Evolutionary conservation across 2,888 invertebrate species (phyloP), one percentile per base, ranked within the genome.

Genomic region (Leucania comma): DNA sequence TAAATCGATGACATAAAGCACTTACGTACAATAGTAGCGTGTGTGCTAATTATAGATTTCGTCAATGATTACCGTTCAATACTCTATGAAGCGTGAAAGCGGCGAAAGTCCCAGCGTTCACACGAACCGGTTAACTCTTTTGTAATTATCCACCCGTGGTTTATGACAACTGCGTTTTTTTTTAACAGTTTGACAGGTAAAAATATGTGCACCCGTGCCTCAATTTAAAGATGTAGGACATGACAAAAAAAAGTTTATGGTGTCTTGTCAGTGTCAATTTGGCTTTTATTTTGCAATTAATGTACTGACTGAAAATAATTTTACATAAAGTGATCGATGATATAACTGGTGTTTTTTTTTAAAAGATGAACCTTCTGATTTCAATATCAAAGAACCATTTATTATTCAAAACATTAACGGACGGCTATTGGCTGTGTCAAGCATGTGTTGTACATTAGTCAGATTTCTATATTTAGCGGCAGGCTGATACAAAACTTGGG

Each of bases 401-500:
- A 88, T 86, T 87, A 86, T 87, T 89, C 83, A 82, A 85, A 88
- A 86, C 87, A 86, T 65, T 57, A 78, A 70, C 82, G 77, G 76
- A 72, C 84, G 81, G 86, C 88, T 88, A 90, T 87, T 86, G 85
- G 87, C 80, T 86, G 86, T 90, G 92, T 91, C 91, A 90, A 90
- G 87, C 94, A 93, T 92, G 89, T 93, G 92, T 86, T 89, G 75
- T 78, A 84, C 81, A 88, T 94, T 92, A 91, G 92, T 95, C 94
- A 93, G 86, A 88, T 87, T 80, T 87, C 93, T 95, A 95, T 94
- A 91, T 93, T 90, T 94, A 93, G 92, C 84, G 64, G 71, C 65
- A 78, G 83, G 81, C 86, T 88, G 90, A 93, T 93, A 91, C 89
- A 87, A 88, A 88, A 91, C 88, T 84, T 89, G 87, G 80, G 87